Percentiles rank a stretch among this genome's conserved stretches.
Evolutionary conservation across 2,888 invertebrate genomes (phyloP).

Genomic region (Poecilobothrus nobilitatus): DNA sequence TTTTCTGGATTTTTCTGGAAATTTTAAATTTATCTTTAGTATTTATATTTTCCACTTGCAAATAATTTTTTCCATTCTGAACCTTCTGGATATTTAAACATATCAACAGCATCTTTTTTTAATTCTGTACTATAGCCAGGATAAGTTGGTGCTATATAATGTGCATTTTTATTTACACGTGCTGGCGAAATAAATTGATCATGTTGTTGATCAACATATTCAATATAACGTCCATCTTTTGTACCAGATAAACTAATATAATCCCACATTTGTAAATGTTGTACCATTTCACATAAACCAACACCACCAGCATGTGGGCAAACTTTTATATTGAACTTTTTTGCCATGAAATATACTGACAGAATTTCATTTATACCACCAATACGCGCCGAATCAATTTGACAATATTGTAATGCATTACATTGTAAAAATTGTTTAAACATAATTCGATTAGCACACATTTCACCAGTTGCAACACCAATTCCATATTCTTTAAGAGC

Average conservation of each 20-base stretch:
- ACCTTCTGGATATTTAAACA: constrained; percentile 71
- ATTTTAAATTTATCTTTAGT: neutral
- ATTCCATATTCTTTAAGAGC: constrained; percentile 54
- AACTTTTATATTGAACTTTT: constrained; percentile 74
- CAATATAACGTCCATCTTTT: constrained; percentile 64
- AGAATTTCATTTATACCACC: constrained; percentile 84
- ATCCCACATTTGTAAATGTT: constrained; percentile 86
- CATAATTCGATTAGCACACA: constrained; percentile 84
- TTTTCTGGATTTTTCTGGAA: no score
- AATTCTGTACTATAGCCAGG: constrained; percentile 80
- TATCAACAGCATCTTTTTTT: constrained; percentile 55
- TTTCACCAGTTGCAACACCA: constrained; percentile 85
- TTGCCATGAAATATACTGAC: constrained; percentile 80
- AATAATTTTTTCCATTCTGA: constrained; percentile 54
- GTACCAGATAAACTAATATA: constrained; percentile 64
- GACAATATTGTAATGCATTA: constrained; percentile 75
- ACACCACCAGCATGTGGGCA: constrained; percentile 95
- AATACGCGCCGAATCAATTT: constrained; percentile 81
- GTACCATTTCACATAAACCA: constrained; percentile 88
- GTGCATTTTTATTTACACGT: constrained; percentile 54
- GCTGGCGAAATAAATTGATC: constrained; percentile 76
- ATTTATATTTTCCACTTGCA: neutral
- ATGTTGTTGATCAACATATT: constrained; percentile 84
- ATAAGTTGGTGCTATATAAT: constrained; percentile 64
- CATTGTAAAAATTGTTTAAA: constrained; percentile 85